Conservation (phyloP, 2,797 vertebrate species). For the Strix occidentalis region DNA sequence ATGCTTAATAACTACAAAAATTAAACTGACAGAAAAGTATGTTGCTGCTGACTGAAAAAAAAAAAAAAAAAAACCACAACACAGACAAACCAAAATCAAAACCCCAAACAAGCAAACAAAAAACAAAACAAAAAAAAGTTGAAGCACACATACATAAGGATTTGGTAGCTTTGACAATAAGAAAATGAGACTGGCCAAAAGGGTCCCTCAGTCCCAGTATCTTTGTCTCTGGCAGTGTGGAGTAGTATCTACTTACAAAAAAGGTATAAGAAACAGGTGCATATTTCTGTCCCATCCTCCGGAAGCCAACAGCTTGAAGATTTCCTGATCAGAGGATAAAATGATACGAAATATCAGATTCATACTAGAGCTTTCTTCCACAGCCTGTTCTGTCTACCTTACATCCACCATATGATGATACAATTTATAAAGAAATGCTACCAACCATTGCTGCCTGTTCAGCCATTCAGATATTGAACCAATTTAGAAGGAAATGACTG, state of each 20-base stretch:
- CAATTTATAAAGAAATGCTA: neutral
- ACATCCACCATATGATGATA: neutral
- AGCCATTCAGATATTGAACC: neutral
- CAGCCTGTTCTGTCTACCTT: neutral
- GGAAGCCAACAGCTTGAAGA: neutral
- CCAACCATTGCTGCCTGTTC: neutral
- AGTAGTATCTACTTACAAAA: neutral
- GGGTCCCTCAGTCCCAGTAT: neutral
- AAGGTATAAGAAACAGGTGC: neutral
- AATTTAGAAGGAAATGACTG: neutral
- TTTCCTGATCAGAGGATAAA: neutral
- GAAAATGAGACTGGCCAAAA: neutral
- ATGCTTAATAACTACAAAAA: neutral
- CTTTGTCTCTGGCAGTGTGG: neutral
- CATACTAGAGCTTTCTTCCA: neutral
- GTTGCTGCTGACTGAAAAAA: neutral
- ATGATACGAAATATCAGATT: neutral
- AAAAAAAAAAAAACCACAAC: fast-evolving
- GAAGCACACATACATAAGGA: neutral
- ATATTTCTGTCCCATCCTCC: neutral
- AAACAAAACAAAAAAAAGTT: neutral
- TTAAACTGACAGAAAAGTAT: neutral
- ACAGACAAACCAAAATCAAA: neutral
- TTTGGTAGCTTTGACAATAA: neutral
- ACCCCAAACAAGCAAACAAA: neutral